Base-by-base conservation (phyloP, 2,888 invertebrate genomes). In the Melanophora roralis region DNA sequence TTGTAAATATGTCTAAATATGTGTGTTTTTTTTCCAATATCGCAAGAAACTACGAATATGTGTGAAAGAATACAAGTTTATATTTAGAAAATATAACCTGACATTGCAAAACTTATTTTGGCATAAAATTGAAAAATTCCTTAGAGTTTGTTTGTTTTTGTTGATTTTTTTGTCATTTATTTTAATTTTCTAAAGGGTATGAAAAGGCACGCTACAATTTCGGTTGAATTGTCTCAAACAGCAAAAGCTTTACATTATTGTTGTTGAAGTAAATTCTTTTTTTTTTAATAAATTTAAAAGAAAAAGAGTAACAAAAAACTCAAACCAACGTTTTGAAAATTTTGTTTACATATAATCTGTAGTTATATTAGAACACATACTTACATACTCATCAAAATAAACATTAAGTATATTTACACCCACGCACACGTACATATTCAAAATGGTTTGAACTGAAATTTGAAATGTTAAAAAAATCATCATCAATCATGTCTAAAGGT, bases 71-170 rank as follows among this genome's bases (percentile, higher is more conserved):
- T 11, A 36, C 19, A 36, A 53, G n/a, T n/a, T n/a, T n/a, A 65
- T 68, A 40, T 71, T 74, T 69, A 76, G 71, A 74, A 72, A 81
- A 75, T 82, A 77, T 79, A 86, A 85, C 84, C 86, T 86, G 86
- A 84, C 84, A 83, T 84, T 82, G 82, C 83, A 82, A 86, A 88
- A 87, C 86, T 86, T 86, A 87, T 87, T 87, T 88, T 86, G 86
- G 86, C 88, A 88, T 87, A 86, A 88, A 88, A 88, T 88, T 88
- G 86, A 88, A 88, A 88, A 88, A 88, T 88, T 88, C 88, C 83
- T 87, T 49, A 55, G 53, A 79, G 62, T 16, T 79, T 74, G 69
- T 77, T 74, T 75, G 43, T 72, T 74, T 64, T 75, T 75, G 47
- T 49, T 51, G 16, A 14, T 57, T 32, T 68, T 68, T 51, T 47